Evolutionary conservation across 53 echinoderm and acorn worm genomes (phyloP).

Genomic region (Henricia sp.): DNA sequence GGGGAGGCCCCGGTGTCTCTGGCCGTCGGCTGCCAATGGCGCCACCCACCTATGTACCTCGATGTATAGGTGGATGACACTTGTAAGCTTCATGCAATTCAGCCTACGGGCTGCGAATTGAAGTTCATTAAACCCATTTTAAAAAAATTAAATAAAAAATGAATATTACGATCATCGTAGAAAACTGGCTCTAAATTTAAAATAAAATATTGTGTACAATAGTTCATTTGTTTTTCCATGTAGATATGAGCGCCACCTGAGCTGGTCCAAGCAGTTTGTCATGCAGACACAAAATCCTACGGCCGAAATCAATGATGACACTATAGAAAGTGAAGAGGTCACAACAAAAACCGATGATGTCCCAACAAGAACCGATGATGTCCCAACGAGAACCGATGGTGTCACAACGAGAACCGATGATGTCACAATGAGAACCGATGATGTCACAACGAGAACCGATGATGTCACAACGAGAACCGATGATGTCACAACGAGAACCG

Average conservation of each 20-base stretch:
- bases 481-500: background rate
- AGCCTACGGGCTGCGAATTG: too few relatives aligned
- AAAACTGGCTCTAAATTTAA: too few relatives aligned
- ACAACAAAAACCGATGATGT: conserved; percentile 13
- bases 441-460: background rate
- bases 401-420: background rate
- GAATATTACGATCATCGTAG: too few relatives aligned
- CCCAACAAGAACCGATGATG: conserved; percentile 18
- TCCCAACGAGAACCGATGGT: conserved; percentile 9
- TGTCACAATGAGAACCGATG: conserved; percentile 11
- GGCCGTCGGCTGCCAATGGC: too few relatives aligned
- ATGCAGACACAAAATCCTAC: conserved; percentile 20
- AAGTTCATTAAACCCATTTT: too few relatives aligned
- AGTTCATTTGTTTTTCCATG: background rate
- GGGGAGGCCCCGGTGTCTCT: too few relatives aligned
- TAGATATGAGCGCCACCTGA: conserved; percentile 89
- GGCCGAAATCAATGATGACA: background rate
- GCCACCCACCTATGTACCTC: too few relatives aligned
- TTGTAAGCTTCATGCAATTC: too few relatives aligned
- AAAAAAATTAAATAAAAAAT: too few relatives aligned
- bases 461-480: background rate
- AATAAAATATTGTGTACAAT: too few relatives aligned
- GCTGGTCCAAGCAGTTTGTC: conserved; percentile 74
- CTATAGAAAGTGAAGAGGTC: background rate
- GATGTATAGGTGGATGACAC: too few relatives aligned